Evolutionary conservation across 2,888 invertebrate genomes (phyloP).

Genomic region (Drosophila lacicola): DNA sequence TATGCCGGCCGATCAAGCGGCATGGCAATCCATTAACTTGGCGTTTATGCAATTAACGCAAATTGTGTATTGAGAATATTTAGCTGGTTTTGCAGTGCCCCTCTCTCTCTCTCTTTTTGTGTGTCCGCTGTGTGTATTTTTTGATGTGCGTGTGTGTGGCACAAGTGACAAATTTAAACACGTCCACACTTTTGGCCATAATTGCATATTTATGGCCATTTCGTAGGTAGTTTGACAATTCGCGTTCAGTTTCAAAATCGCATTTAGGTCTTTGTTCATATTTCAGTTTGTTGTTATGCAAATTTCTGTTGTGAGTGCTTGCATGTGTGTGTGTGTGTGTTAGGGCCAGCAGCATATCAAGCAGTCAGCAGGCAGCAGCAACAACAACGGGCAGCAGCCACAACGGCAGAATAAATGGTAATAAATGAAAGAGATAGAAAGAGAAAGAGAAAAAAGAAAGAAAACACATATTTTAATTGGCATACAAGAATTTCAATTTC

Average conservation of each 20-base stretch:
- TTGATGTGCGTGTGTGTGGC: constrained; percentile 8
- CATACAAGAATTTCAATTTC: constrained; percentile 66
- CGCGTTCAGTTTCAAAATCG: constrained; percentile 44
- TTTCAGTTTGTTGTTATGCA: constrained; percentile 64
- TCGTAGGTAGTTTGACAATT: constrained; percentile 52
- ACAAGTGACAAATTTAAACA: constrained; percentile 44
- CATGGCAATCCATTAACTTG: constrained; percentile 16
- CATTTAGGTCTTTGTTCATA: constrained; percentile 34
- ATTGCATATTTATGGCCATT: constrained; percentile 60
- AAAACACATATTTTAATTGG: constrained; percentile 71
- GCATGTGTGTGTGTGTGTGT: constrained; percentile 14
- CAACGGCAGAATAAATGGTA: constrained; percentile 26
- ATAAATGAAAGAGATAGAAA: constrained; percentile 41
- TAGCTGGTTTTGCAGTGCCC: constrained; percentile 12
- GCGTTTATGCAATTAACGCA: constrained; percentile 28
- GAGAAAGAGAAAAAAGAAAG: constrained; percentile 33
- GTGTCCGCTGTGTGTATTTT: constrained; percentile 10
- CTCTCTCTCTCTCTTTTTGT: not conserved
- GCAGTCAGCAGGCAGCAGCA: constrained; percentile 33
- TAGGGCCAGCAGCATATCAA: constrained; percentile 26
- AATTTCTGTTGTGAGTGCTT: constrained; percentile 42
- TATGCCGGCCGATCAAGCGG: constrained; percentile 8
- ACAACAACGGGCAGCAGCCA: constrained; percentile 32
- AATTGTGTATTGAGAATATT: constrained; percentile 32
- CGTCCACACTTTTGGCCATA: constrained; percentile 44